Percentiles rank a stretch among this genome's conserved stretches.
These are phyloP conservation scores for Myocastor coypus DNA, from an alignment of 2,113 vertebrate species.

Conservation along the genomic window DNA sequence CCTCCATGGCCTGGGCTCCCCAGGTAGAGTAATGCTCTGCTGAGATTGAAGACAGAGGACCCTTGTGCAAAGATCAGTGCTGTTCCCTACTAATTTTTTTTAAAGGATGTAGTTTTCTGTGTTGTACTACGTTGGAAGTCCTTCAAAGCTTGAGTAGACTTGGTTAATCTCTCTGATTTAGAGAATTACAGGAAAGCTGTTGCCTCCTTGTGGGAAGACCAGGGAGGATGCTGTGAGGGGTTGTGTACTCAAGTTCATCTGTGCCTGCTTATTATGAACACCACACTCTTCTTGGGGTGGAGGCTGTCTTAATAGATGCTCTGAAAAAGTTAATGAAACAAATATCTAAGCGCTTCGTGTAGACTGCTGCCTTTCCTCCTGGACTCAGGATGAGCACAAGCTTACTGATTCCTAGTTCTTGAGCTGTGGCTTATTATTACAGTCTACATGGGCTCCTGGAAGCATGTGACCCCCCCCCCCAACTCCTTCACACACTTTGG, in stretches of 20 bases:
- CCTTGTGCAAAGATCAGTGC: not conserved
- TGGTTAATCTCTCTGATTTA: not conserved
- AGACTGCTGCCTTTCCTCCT: conserved; percentile 72
- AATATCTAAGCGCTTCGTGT: conserved; percentile 69
- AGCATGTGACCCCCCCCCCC: conserved; percentile 74
- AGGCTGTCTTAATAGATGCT: conserved; percentile 55
- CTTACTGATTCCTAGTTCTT: conserved; percentile 79
- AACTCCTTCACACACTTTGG: conserved; percentile 66
- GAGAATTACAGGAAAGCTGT: not conserved
- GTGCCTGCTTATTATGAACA: not conserved
- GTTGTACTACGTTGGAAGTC: not conserved
- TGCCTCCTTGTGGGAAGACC: not conserved
- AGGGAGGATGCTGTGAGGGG: not conserved
- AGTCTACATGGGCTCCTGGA: conserved; percentile 78
- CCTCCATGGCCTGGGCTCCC: not conserved
- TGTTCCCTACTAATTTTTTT: not conserved
- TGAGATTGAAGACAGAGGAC: not conserved
- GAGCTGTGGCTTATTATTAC: conserved; percentile 66
- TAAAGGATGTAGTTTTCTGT: not conserved
- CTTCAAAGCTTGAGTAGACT: not conserved
- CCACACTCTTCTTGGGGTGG: not conserved
- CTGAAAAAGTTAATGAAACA: conserved; percentile 64
- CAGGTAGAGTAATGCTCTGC: not conserved
- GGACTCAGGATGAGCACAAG: conserved; percentile 75
- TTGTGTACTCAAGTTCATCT: not conserved